Evolutionary conservation across 2,797 vertebrate genomes (phyloP).

Genomic region (Acipenser oxyrinchus): DNA sequence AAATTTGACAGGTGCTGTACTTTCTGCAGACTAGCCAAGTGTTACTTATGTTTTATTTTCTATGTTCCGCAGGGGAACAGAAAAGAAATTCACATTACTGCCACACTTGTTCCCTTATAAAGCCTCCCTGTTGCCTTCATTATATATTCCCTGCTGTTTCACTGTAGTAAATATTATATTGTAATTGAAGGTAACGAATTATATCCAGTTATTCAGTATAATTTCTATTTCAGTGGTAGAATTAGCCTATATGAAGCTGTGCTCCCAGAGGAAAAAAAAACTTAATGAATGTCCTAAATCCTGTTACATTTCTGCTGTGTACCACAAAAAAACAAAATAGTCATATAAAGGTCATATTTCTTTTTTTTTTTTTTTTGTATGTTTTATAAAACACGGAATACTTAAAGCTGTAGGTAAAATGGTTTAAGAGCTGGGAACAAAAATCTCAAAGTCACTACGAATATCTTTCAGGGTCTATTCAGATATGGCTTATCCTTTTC

Average conservation of each 20-base stretch:
- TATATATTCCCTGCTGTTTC: too few relatives aligned
- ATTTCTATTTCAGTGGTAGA: too few relatives aligned
- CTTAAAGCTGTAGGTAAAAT: constrained; percentile 19
- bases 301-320: too few relatives aligned
- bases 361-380: constrained; percentile 9
- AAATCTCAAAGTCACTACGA: constrained; percentile 56
- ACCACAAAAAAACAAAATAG: too few relatives aligned
- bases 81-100: background rate
- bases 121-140: background rate
- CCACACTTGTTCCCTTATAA: constrained; percentile 1
- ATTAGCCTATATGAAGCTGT: too few relatives aligned
- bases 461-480: constrained; percentile 60
- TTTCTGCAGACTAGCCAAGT: background rate
- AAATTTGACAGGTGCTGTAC: background rate
- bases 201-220: too few relatives aligned
- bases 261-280: too few relatives aligned
- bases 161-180: too few relatives aligned
- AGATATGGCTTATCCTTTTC: constrained; percentile 68
- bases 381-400: constrained; percentile 25
- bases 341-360: background rate
- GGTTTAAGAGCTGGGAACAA: constrained; percentile 10
- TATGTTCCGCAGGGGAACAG: background rate
- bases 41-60: background rate
- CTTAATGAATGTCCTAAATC: too few relatives aligned
- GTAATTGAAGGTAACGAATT: too few relatives aligned